Conservation (phyloP, 2,888 invertebrate genomes). For the Crocallis elinguaria region DNA sequence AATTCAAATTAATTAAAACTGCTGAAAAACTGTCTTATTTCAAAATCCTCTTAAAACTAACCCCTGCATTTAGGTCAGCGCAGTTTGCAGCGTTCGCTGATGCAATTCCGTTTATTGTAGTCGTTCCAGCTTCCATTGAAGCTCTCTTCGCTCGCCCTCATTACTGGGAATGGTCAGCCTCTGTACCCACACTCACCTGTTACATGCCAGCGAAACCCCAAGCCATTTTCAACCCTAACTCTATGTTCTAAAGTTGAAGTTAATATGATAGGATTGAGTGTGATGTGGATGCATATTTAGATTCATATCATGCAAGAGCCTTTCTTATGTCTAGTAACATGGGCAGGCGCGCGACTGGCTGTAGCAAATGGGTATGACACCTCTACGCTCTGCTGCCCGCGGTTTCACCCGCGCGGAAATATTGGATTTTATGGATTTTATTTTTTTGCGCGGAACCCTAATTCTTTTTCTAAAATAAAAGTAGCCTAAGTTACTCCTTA, state of each 20-base stretch:
- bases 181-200: slow-evolving; percentile 31
- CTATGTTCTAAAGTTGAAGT: not conserved
- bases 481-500: too few species aligned
- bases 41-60: slow-evolving; percentile 11
- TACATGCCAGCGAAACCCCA: slow-evolving; percentile 12
- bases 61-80: slow-evolving; percentile 19
- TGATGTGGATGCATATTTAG: slow-evolving; percentile 2
- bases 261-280: not conserved
- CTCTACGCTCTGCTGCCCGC: too few species aligned
- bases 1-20: not conserved
- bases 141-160: slow-evolving; percentile 28
- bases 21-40: not conserved
- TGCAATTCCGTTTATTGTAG: slow-evolving; percentile 37
- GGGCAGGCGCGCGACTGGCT: not conserved
- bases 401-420: too few species aligned
- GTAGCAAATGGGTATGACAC: not conserved
- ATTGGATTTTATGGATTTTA: too few species aligned
- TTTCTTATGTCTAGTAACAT: slow-evolving; percentile 8
- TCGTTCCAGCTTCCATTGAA: slow-evolving; percentile 27
- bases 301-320: slow-evolving; percentile 7
- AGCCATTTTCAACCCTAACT: not conserved
- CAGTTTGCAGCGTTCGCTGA: slow-evolving; percentile 17
- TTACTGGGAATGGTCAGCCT: slow-evolving; percentile 32
- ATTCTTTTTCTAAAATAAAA: too few species aligned
- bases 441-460: too few species aligned